phyloP scores from a whole-genome alignment of 1,140 invertebrate species.

The Pristionchus pacificus region DNA sequence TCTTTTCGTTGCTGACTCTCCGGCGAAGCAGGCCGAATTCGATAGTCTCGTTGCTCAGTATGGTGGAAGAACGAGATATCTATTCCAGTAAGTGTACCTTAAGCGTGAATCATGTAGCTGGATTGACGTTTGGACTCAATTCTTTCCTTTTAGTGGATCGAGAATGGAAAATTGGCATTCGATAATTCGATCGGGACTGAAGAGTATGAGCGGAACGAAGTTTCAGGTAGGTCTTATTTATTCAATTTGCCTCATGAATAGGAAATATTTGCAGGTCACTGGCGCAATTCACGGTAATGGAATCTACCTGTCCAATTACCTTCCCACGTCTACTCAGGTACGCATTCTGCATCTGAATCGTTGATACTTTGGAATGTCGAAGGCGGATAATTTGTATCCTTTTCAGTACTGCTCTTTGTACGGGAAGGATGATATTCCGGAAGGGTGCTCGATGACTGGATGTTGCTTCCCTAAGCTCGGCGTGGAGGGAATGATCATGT shows the following conservation, averaged over 20 bases:
- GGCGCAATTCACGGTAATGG: too few relatives aligned
- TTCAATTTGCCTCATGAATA: too few relatives aligned
- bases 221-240: neutral
- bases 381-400: neutral
- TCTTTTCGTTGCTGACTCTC: neutral
- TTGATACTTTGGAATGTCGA: neutral
- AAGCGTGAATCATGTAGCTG: neutral
- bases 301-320: too few relatives aligned
- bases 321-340: neutral
- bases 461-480: neutral
- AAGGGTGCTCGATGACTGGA: neutral
- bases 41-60: neutral
- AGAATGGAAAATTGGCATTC: neutral
- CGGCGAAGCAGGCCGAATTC: neutral
- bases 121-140: neutral
- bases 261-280: too few relatives aligned
- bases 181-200: neutral
- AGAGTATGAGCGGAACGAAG: neutral
- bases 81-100: neutral
- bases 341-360: neutral
- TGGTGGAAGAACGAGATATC: neutral
- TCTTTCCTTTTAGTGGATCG: neutral
- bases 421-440: neutral
- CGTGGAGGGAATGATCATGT: neutral
- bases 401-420: neutral